Conservation (phyloP, 1,140 invertebrate genomes). For the Pygmarrhopalites habei region DNA sequence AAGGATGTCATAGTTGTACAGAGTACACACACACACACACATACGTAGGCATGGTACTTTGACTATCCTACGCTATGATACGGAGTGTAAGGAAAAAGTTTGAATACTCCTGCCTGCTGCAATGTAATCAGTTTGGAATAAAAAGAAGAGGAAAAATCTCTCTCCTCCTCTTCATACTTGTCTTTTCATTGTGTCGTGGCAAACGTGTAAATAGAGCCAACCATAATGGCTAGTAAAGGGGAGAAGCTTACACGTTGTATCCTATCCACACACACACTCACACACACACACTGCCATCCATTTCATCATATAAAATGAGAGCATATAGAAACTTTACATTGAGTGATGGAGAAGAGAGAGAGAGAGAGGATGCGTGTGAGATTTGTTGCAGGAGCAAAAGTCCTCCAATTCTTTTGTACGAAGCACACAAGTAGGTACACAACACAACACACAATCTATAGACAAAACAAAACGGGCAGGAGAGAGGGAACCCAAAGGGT, state of each 20-base stretch:
- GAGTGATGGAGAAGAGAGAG: background rate
- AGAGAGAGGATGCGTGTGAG: constrained; percentile 14
- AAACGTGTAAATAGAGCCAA: constrained; percentile 6
- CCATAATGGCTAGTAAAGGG: background rate
- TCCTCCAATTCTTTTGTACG: background rate
- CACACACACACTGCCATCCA: background rate
- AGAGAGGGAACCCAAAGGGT: constrained; percentile 22
- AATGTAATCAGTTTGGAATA: too few relatives aligned
- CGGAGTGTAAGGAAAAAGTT: too few relatives aligned
- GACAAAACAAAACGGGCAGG: background rate
- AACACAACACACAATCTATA: background rate
- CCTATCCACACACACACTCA: background rate
- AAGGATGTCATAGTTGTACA: too few relatives aligned
- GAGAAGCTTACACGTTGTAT: too few relatives aligned
- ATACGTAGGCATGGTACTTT: too few relatives aligned
- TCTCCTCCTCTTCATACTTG: background rate
- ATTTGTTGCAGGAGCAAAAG: constrained; percentile 1
- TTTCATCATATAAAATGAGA: too few relatives aligned
- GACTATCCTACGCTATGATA: too few relatives aligned
- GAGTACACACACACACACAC: too few relatives aligned
- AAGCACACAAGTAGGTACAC: background rate
- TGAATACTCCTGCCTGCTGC: too few relatives aligned
- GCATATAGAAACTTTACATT: too few relatives aligned
- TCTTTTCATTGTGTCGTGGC: background rate
- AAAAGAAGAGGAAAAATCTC: too few relatives aligned